Percentiles rank a stretch among this genome's conserved stretches.
Evolutionary conservation across 2,797 vertebrate genomes (phyloP).

Genomic region (Tamandua tetradactyla): DNA sequence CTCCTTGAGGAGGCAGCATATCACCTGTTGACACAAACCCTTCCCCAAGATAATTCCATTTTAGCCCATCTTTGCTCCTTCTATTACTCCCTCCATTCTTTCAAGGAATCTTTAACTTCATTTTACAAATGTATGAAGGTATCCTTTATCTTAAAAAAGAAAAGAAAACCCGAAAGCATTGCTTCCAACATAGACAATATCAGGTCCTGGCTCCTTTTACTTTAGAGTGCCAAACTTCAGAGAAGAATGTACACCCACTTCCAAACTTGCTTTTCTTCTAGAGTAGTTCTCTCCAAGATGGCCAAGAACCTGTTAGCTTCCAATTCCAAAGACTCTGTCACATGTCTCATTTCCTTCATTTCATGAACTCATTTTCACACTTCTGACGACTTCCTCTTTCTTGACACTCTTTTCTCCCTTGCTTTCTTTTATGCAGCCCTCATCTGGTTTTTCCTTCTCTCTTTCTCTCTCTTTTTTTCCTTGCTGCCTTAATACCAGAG

Average conservation of each 20-base stretch:
- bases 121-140: constrained; percentile 16
- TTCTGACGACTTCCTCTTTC: not conserved
- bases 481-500: not conserved
- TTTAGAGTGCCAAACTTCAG: not conserved
- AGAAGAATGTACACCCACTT: not conserved
- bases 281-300: not conserved
- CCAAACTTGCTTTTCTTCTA: not conserved
- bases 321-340: not conserved
- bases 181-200: not conserved
- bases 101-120: not conserved
- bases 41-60: not conserved
- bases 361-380: not conserved
- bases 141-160: not conserved
- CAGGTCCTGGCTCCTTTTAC: not conserved
- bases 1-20: not conserved
- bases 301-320: not conserved
- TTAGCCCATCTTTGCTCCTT: not conserved
- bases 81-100: not conserved
- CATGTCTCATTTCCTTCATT: not conserved
- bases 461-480: not conserved
- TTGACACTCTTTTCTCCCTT: not conserved
- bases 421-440: not conserved
- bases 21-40: not conserved
- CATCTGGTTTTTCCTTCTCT: not conserved
- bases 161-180: not conserved